Conservation (phyloP, 2,797 vertebrate species). For the Mycteria americana region DNA sequence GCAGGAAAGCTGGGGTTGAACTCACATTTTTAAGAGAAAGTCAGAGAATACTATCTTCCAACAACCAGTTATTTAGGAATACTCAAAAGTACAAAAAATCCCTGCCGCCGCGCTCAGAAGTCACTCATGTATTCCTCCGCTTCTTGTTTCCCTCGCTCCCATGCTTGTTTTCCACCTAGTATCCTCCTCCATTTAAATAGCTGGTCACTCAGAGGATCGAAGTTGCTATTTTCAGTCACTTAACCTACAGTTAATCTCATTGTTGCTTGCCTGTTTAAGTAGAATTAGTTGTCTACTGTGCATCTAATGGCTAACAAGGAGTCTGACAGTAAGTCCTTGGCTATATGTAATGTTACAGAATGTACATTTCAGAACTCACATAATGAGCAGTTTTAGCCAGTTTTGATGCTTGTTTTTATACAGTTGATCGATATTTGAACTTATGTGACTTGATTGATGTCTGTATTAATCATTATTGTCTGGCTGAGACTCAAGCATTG, state of each 20-base stretch:
- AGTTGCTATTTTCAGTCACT: conserved; percentile 55
- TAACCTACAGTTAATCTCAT: conserved; percentile 34
- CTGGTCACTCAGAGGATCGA: conserved; percentile 22
- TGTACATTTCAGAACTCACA: background rate
- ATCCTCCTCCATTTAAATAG: background rate
- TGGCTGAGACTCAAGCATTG: background rate
- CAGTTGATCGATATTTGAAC: background rate
- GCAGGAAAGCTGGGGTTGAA: background rate
- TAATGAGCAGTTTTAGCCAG: background rate
- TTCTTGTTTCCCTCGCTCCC: background rate
- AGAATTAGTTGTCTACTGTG: conserved; percentile 4
- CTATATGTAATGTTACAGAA: background rate
- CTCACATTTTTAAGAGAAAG: background rate
- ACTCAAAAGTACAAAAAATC: background rate
- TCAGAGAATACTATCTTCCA: background rate
- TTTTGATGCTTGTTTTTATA: background rate
- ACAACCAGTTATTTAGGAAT: background rate
- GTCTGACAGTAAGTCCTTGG: background rate
- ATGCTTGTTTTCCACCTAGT: background rate
- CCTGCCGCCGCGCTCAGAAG: background rate
- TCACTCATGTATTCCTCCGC: background rate
- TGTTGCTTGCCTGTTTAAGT: conserved; percentile 15
- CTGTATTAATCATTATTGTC: background rate
- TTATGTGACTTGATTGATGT: background rate
- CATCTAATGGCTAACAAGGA: background rate